Base-by-base conservation (phyloP, 2,113 vertebrate species). In the Petroica traversi region DNA sequence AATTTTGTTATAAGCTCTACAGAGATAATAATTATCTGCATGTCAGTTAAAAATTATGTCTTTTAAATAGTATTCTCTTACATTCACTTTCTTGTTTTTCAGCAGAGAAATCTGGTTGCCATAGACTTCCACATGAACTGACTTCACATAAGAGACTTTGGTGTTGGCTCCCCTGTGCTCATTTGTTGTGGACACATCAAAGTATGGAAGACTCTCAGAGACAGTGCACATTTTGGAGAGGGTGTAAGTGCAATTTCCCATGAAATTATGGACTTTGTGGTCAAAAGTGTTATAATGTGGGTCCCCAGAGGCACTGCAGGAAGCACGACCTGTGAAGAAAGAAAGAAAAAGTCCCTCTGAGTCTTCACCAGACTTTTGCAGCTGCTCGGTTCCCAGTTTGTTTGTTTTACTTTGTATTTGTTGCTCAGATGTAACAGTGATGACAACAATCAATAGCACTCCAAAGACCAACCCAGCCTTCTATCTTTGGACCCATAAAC, bases 181-280 rank as follows among this genome's bases (percentile, higher is more conserved):
- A 25, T 99, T 99, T 22, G 98, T 98, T 34, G 98, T 98, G 68
- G 97, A 98, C 18, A 99, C 98, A 19, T 97, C 94, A 71, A 99
- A 99, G 94, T 97, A 97, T 1, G 98, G 98, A 81, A 98, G 17
- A 14, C 29, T 93, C 2, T 97, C 97, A 71, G 98, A 97, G 51
- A 33, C 6, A 31, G 84, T 98, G 91, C 99, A 99, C 36, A 96
- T 96, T 93, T 98, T 98, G 75, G 98, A 98, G 51, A 99, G 95
- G 7, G 98, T 98, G 95, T 99, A 99, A 63, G 98, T 98, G 92
- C 99, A 99, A 69, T 98, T 98, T 52, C 99, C 99, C 98, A 99
- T 99, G 92, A 98, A 99, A 87, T 99, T 90, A 91, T 99, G 98
- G 66, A 97, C 95, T 82, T 18, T 67, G 28, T 93, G 75, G 33